phyloP scores from a whole-genome alignment of 2,888 invertebrate genomes.

The Cataglyphis albicans region DNA sequence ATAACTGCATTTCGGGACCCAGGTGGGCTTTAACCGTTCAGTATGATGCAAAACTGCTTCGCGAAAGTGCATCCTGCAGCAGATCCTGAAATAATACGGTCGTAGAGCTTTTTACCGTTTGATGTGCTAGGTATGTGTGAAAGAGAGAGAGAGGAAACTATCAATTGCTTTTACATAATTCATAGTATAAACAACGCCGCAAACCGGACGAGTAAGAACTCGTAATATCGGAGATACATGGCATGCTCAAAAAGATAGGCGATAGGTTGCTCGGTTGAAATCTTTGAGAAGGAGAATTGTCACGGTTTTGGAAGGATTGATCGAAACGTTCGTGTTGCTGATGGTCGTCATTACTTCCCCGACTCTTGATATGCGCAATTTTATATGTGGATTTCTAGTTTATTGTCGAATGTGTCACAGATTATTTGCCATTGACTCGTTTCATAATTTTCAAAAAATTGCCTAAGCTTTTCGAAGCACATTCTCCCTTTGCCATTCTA shows the following conservation, averaged over 20 bases:
- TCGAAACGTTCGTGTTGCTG: constrained; percentile 26
- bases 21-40: constrained; percentile 60
- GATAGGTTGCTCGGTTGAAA: constrained; percentile 45
- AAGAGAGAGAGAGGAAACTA: constrained; percentile 5
- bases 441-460: background rate
- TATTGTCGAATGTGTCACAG: background rate
- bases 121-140: constrained; percentile 24
- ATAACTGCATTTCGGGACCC: constrained; percentile 38
- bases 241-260: constrained; percentile 54
- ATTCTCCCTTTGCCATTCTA: background rate
- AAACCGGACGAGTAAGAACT: constrained; percentile 59
- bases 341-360: constrained; percentile 38
- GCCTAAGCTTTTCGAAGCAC: background rate
- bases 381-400: constrained; percentile 48
- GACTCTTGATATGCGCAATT: constrained; percentile 35
- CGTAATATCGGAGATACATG: constrained; percentile 64
- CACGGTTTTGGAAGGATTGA: constrained; percentile 40
- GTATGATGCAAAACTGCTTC: constrained; percentile 41
- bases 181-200: constrained; percentile 69
- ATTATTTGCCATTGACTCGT: constrained; percentile 13
- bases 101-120: constrained; percentile 66
- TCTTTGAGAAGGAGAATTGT: constrained; percentile 56
- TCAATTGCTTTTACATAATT: constrained; percentile 69
- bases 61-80: constrained; percentile 59
- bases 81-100: constrained; percentile 56